phyloP scores from a whole-genome alignment of 2,113 vertebrate genomes.

The Typhlomys cinereus region DNA sequence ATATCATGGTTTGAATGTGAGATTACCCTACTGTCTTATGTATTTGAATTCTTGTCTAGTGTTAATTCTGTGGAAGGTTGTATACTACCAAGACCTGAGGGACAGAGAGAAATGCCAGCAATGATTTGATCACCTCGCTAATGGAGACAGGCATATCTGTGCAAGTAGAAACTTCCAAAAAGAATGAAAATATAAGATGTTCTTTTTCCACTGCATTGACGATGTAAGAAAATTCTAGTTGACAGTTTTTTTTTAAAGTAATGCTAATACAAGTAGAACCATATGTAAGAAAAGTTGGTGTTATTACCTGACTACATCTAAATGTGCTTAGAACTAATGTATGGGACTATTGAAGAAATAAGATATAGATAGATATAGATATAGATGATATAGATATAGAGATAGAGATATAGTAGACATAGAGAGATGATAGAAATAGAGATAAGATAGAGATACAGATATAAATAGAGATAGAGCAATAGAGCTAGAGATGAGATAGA shows the following conservation, averaged over 20 bases:
- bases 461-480: no score
- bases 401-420: no score
- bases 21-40: no score
- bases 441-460: no score
- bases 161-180: neutral
- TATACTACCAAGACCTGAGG: no score
- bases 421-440: no score
- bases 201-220: neutral
- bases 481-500: no score
- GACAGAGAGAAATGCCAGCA: neutral
- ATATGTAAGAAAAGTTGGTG: neutral
- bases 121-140: neutral
- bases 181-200: neutral
- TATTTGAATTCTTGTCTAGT: no score
- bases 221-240: neutral
- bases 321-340: neutral
- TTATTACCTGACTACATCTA: neutral
- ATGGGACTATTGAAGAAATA: neutral
- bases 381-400: no score
- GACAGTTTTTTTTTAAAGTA: neutral
- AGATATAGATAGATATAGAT: neutral
- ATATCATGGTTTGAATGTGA: no score
- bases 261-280: neutral
- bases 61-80: no score
- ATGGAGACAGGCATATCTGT: neutral